Evolutionary conservation across 2,888 invertebrate genomes (phyloP).

Genomic region (Pachymerium ferrugineum): DNA sequence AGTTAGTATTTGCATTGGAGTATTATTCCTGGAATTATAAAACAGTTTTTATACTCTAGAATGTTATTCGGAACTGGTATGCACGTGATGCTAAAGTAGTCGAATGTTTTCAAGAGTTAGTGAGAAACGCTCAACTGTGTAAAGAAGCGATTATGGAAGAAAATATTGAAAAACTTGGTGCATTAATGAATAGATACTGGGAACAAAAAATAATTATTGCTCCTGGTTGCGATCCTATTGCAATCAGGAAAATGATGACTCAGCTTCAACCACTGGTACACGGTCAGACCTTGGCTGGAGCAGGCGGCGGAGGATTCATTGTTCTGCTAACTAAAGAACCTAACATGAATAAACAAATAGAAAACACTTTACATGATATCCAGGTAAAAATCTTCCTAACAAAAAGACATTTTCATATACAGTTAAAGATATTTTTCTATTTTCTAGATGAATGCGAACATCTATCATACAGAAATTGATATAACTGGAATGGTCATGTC

Average conservation of each 20-base stretch:
- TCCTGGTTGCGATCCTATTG: conserved; percentile 48
- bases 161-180: conserved; percentile 41
- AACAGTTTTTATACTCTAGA: conserved; percentile 40
- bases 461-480: not conserved
- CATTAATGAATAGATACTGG: conserved; percentile 47
- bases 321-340: conserved; percentile 45
- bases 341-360: conserved; percentile 29
- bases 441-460: not conserved
- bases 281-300: conserved; percentile 48
- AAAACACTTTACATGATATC: not conserved
- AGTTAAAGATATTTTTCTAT: too few relatives aligned
- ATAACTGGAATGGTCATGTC: not conserved
- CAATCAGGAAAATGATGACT: conserved; percentile 43
- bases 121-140: conserved; percentile 42
- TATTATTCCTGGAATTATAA: not conserved
- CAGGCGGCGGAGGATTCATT: conserved; percentile 50
- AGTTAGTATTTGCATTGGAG: conserved; percentile 37
- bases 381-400: not conserved
- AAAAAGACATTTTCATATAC: too few relatives aligned
- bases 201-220: conserved; percentile 49
- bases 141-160: conserved; percentile 44
- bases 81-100: conserved; percentile 47
- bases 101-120: conserved; percentile 45
- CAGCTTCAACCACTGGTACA: conserved; percentile 42
- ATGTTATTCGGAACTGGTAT: conserved; percentile 51